Base-by-base conservation (phyloP, 2,888 invertebrate species). In the Drosophila rellima region DNA sequence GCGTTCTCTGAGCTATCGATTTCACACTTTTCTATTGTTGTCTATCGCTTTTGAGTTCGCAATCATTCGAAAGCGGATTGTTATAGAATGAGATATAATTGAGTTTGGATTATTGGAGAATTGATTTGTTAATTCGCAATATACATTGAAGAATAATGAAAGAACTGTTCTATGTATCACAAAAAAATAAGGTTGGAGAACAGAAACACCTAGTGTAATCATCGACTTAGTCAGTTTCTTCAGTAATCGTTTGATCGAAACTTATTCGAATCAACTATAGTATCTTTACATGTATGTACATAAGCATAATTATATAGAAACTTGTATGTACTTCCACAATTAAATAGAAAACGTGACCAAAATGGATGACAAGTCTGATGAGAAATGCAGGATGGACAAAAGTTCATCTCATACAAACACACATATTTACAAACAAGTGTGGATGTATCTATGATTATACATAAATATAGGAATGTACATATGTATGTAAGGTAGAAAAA, bases 271-370 rank as follows among this genome's bases (percentile, higher is more conserved):
- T 6, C 20, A 35, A 50, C 13, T 33, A 35, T 8, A 18, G 18
- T 35, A 20, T 20, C 31, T 10, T 20, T 40, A 6, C 31, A 20
- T 40, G 10, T 42, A 33, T 40, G 31, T 20, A 10, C 15, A n/a
- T 33, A 20, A 7, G 18, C 31, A 17, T 40, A 40, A 54, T 31
- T 31, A 50, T 29, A 31, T 20, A 26, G 35, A 10, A 40, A 50
- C 26, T 4, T 45, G 29, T 31, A 29, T 29, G 40, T 42, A 59
- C 55, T 62, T 62, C 39, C 20, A 55, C 52, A 73, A 78, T 75
- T 63, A 57, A 84, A 84, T 78, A 76, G 67, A 70, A 77, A 82
- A 86, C 84, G 88, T 84, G 84, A 84, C 78, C 65, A 73, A 84
- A 84, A 83, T 87, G 85, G 44, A 48, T 39, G 66, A 70, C 60